phyloP scores from a whole-genome alignment of 2,113 vertebrate species.

The Excalfactoria chinensis region DNA sequence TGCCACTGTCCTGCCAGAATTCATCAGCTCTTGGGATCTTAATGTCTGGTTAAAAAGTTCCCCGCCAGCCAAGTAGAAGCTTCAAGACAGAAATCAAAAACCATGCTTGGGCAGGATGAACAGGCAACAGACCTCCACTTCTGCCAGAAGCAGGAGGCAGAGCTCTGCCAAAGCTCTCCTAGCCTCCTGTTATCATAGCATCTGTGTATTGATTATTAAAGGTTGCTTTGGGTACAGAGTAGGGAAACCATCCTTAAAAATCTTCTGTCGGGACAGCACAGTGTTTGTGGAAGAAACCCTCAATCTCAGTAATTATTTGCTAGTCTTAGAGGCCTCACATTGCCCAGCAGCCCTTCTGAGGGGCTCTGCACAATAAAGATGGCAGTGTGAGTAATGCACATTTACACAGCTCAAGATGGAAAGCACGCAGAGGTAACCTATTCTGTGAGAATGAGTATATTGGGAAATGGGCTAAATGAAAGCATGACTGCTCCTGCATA shows the following conservation, averaged over 20 bases:
- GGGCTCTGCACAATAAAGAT: background rate
- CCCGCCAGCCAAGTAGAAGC: background rate
- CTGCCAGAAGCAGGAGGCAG: background rate
- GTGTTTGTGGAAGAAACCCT: background rate
- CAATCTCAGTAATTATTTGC: background rate
- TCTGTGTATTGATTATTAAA: background rate
- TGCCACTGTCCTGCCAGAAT: background rate
- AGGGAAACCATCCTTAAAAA: background rate
- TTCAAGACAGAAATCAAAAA: background rate
- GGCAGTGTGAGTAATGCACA: rapidly evolving
- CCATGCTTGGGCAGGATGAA: background rate
- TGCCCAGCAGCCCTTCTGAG: background rate
- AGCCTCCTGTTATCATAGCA: background rate
- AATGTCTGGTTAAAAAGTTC: background rate
- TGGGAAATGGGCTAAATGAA: background rate
- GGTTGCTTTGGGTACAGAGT: rapidly evolving
- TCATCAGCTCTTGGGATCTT: background rate
- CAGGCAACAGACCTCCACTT: background rate
- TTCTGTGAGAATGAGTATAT: background rate
- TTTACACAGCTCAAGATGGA: background rate
- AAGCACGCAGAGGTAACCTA: background rate
- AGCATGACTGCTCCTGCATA: background rate
- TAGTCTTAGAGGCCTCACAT: background rate
- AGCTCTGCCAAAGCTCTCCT: background rate
- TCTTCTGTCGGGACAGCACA: background rate